Evolutionary conservation across 37 sponge, comb jelly and placozoan species (phyloP).

Genomic region (Tethya wilhelma): DNA sequence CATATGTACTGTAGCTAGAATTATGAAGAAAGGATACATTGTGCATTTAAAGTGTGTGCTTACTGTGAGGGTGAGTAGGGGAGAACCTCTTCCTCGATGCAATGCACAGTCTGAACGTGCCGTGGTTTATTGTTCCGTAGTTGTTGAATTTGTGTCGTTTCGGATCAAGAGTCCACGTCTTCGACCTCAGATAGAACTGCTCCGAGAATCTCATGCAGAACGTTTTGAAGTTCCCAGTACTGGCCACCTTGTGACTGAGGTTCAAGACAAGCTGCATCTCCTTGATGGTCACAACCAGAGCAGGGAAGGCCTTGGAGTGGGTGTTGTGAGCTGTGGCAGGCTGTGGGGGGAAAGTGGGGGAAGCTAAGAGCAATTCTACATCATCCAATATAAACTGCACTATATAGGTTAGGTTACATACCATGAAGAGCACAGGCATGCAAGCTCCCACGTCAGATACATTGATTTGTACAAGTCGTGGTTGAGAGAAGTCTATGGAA

Average conservation of each 20-base stretch:
- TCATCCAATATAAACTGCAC: background rate
- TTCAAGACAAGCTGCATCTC: conserved; percentile 73
- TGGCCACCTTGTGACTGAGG: conserved; percentile 65
- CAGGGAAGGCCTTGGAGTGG: conserved; percentile 43
- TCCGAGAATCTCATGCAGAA: conserved; percentile 78
- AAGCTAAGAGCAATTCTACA: background rate
- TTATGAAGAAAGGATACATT: too few species aligned
- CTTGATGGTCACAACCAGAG: conserved; percentile 75
- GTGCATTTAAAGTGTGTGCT: too few species aligned
- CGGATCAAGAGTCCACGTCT: conserved; percentile 67
- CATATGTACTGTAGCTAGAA: background rate
- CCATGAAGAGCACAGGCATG: conserved; percentile 68
- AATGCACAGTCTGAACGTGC: conserved; percentile 54
- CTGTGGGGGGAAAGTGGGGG: background rate
- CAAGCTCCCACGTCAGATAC: conserved; percentile 81
- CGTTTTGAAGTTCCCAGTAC: conserved; percentile 58
- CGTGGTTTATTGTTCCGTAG: conserved; percentile 40
- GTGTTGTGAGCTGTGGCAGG: background rate
- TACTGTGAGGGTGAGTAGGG: conserved; percentile 31
- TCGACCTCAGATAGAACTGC: conserved; percentile 65
- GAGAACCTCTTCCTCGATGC: conserved; percentile 41
- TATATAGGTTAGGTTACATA: conserved; percentile 5
- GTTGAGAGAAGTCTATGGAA: conserved; percentile 77
- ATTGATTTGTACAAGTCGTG: conserved; percentile 80
- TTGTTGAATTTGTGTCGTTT: conserved; percentile 54